Conservation (phyloP, 2,888 invertebrate genomes). For the Drosophila antonietae region DNA sequence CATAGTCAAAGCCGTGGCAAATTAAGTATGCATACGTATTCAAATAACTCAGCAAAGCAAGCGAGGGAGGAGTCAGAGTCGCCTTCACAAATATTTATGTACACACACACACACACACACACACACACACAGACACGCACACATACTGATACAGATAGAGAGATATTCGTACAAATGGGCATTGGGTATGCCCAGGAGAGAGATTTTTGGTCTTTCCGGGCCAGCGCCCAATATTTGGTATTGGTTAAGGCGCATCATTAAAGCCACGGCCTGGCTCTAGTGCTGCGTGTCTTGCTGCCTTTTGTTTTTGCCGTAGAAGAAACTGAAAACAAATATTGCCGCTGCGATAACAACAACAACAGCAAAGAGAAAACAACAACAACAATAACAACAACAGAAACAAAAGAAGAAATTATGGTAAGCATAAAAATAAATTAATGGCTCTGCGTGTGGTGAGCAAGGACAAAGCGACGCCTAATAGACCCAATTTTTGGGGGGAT, state of each 20-base stretch:
- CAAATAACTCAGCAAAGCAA: slow-evolving; percentile 62
- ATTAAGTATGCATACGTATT: slow-evolving; percentile 80
- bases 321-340: slow-evolving; percentile 40
- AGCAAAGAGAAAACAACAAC: background rate
- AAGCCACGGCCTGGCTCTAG: slow-evolving; percentile 31
- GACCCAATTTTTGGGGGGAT: slow-evolving; percentile 36
- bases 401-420: slow-evolving; percentile 73
- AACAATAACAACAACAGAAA: slow-evolving; percentile 5
- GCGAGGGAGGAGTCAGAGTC: slow-evolving; percentile 32
- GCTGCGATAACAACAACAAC: slow-evolving; percentile 1
- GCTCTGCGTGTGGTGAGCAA: slow-evolving; percentile 55
- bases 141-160: slow-evolving; percentile 12
- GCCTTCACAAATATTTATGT: slow-evolving; percentile 37
- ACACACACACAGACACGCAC: slow-evolving; percentile 6
- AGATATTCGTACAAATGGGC: slow-evolving; percentile 29
- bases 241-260: slow-evolving; percentile 71
- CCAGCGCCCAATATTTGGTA: slow-evolving; percentile 46
- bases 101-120: slow-evolving; percentile 32
- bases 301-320: slow-evolving; percentile 31
- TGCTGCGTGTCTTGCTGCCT: slow-evolving; percentile 46
- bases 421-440: slow-evolving; percentile 77
- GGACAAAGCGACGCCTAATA: slow-evolving; percentile 68
- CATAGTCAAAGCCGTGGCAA: slow-evolving; percentile 62
- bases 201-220: slow-evolving; percentile 73
- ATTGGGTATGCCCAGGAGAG: slow-evolving; percentile 60